Base-by-base conservation (phyloP, 2,797 vertebrate genomes). In the Potorous gilbertii region DNA sequence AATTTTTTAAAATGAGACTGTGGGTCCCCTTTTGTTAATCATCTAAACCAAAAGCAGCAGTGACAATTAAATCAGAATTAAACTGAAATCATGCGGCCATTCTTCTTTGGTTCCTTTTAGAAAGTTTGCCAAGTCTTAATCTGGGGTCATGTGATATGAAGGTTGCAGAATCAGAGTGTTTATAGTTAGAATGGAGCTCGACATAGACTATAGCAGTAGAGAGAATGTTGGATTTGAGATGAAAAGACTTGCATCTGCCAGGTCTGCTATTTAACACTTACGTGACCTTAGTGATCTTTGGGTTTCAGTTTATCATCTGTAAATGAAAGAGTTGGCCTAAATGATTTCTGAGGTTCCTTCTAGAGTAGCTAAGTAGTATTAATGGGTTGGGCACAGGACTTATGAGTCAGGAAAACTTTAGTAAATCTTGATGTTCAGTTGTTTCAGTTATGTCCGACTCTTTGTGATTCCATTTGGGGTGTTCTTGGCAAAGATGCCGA, bases 1-100 rank as follows among this genome's bases (percentile, higher is more conserved):
- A 97, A 95, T 94, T 97, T 98, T 96, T 91, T 97, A 97, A 94
- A 96, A 96, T 96, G 54, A 92, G 55, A 28, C n/a, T 40, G 93
- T 56, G 14, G 91, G 89, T 96, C 27, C 59, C 1, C 95, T 97
- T 94, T 93, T 97, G 89, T 96, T 95, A 52, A 9, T 21, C 52
- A 6, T 59, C 96, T 94, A 18, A 90, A 57, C n/a, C 6, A 55
- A 95, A 54, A 27, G 89, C 92, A 93, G 81, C 90, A 90, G 74
- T 94, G 94, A 90, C 56, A 21, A 92, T 55, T 34, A 91, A 46
- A 62, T 91, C 56, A 29, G 55, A 55, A 93, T 27, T 50, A 40
- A 27, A 87, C 74, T 11, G 21, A 81, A 81, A 81, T 8, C 74
- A 46, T 81, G 40, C 46, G 74, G 74, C n/a, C 18, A 81, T 46